Percentiles rank a stretch among this genome's conserved stretches.
phyloP scores from a whole-genome alignment of 2,113 vertebrate genomes.

The Menura novaehollandiae region DNA sequence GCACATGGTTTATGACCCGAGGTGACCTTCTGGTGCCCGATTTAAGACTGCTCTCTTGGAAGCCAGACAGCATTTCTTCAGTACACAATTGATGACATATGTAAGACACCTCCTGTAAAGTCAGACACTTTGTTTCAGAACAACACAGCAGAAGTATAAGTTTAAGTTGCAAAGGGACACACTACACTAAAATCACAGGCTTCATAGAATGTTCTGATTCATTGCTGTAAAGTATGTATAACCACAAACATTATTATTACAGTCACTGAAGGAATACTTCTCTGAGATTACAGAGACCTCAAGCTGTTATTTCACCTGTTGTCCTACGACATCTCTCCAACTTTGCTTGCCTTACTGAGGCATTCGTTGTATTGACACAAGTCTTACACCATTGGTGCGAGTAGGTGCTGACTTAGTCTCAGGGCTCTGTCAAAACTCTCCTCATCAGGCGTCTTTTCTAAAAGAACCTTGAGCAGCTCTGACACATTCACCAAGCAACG shows the following conservation, averaged over 20 bases:
- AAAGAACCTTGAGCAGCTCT: background rate
- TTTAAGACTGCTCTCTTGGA: slow-evolving; percentile 32
- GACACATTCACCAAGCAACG: background rate
- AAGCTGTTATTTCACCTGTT: background rate
- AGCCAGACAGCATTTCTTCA: slow-evolving; percentile 20
- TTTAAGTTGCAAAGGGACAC: slow-evolving; percentile 37
- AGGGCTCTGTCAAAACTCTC: background rate
- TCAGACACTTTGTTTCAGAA: background rate
- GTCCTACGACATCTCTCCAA: background rate
- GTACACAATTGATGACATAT: slow-evolving; percentile 27
- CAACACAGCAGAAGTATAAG: slow-evolving; percentile 28
- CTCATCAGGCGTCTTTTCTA: background rate
- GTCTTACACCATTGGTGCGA: background rate
- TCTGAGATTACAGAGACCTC: background rate
- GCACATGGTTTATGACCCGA: slow-evolving; percentile 17
- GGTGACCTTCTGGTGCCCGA: slow-evolving; percentile 17
- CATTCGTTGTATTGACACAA: background rate
- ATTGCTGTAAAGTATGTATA: background rate
- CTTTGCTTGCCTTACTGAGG: background rate
- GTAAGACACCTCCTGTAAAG: slow-evolving; percentile 35
- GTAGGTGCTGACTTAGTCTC: background rate
- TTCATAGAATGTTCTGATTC: slow-evolving; percentile 33
- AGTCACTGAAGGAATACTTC: background rate
- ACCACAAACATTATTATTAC: slow-evolving; percentile 10
- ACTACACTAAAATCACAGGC: background rate